Evolutionary conservation across 2,113 vertebrate species (phyloP).

Genomic region (Elanoides forficatus): DNA sequence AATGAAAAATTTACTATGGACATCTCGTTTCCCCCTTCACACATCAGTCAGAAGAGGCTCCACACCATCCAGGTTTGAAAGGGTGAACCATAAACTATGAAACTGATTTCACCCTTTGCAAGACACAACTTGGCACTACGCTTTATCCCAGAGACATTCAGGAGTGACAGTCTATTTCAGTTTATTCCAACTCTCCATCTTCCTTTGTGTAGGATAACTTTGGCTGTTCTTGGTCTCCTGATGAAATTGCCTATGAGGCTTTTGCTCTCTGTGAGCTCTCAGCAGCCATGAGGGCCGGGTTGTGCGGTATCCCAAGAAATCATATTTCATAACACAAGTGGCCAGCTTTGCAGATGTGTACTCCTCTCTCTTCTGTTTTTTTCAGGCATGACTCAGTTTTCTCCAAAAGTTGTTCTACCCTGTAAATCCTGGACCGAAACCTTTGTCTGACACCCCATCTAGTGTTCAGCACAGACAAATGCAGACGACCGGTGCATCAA

Average conservation of each 20-base stretch:
- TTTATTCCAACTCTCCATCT: background rate
- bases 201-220: background rate
- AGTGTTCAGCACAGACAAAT: background rate
- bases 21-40: accelerated
- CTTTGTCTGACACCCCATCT: conserved; percentile 35
- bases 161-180: background rate
- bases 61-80: background rate
- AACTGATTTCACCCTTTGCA: background rate
- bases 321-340: background rate
- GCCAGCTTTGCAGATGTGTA: background rate
- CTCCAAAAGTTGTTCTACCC: background rate
- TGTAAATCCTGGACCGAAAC: background rate
- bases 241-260: background rate
- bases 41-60: background rate
- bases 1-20: background rate
- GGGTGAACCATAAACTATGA: background rate
- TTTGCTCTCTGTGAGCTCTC: background rate
- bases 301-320: background rate
- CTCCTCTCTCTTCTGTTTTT: background rate
- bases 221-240: background rate
- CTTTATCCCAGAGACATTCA: background rate
- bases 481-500: background rate
- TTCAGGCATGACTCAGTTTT: background rate
- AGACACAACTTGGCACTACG: background rate
- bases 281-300: background rate